Evolutionary conservation across 2,888 invertebrate species (phyloP).

Genomic region (Dioctria linearis): DNA sequence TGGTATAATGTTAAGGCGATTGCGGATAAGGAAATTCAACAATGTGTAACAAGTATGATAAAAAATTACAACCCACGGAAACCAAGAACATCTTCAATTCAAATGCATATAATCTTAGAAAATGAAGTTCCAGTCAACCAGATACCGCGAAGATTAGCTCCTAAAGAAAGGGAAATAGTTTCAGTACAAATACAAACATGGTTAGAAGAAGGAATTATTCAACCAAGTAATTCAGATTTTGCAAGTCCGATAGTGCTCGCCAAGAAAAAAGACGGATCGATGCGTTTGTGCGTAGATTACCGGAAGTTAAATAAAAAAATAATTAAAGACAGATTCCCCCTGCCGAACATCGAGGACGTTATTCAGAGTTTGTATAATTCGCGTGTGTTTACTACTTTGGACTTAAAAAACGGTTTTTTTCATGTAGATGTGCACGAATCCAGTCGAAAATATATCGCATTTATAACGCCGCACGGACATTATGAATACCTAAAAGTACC

Average conservation of each 20-base stretch:
- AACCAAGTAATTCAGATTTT: conserved; percentile 1
- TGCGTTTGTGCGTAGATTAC: no score
- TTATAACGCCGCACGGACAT: neutral
- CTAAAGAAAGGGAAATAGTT: no score
- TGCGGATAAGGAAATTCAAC: no score
- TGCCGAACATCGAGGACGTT: neutral
- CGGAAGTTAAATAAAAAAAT: neutral
- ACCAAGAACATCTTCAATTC: no score
- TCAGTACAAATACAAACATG: no score
- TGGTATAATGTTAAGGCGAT: no score
- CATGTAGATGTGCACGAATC: neutral
- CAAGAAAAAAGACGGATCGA: neutral
- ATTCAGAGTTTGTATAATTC: neutral
- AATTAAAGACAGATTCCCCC: conserved; percentile 1
- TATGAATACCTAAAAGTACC: neutral
- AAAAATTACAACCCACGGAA: no score
- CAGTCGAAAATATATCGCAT: neutral
- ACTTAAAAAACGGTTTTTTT: neutral
- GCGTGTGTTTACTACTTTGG: neutral
- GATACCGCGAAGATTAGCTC: neutral
- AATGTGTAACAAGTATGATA: no score
- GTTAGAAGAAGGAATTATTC: neutral
- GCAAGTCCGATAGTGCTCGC: neutral
- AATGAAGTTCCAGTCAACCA: neutral
- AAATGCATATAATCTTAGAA: no score